Evolutionary conservation across 64 coral and sea anemone species (phyloP), one percentile per base, ranked within the genome.

Genomic region (Pocillopora damicornis): DNA sequence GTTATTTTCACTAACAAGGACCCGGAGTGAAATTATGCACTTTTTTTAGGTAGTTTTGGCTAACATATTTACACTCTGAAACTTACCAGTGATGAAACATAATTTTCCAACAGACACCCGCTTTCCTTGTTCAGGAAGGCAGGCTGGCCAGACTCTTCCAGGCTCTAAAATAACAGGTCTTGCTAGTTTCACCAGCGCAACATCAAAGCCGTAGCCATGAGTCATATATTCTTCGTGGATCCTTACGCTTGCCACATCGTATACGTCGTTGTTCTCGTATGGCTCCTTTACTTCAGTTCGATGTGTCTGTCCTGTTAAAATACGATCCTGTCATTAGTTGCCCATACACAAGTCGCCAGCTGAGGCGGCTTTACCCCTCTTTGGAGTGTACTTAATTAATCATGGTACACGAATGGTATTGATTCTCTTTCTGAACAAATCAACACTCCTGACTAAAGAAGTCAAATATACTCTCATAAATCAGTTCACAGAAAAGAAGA

Each of bases 61-160:
- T 7, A 7, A 51, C 42, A 51, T 51, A 51, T 51, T 51, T 51
- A 7, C 42, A 51, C 42, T 7, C 42, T 71, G 20, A 71, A 11
- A 18, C 77, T 60, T 59, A 95, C 93, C 93, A 79, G 93, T 92
- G 63, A 95, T 80, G n/a, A 73, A 92, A 62, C 93, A 95, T 7
- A 17, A 5, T 13, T 80, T 89, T n/a, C 93, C 93, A 5, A 81
- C 18, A n/a, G 81, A 17, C 36, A 92, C 78, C 57, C 73, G 37
- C 17, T 87, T 35, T 12, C 84, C 77, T 75, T 95, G 89, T 76
- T 22, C 60, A 1, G 93, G 93, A 30, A 95, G 90, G 59, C 93
- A 95, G 11, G 88, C 80, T 20, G 77, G 66, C 17, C 93, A 87
- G 37, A 95, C 93, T 30, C 11, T 25, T 10, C 36, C 74, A 9